Percentiles rank a stretch among this genome's conserved stretches.
Conservation (phyloP, 2,888 invertebrate genomes). For the Limenitis camilla region DNA sequence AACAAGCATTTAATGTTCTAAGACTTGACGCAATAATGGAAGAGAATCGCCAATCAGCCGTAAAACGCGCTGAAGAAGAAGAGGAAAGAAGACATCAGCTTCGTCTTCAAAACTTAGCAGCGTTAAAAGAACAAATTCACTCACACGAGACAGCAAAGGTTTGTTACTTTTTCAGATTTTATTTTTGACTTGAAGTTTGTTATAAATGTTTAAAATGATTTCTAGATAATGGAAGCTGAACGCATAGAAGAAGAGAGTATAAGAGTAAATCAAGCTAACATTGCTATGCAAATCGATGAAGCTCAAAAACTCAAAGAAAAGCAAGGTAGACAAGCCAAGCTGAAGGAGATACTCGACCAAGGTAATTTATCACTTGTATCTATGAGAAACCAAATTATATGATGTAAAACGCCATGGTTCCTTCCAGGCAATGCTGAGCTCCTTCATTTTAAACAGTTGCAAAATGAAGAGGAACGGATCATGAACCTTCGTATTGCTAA, state of each 20-base stretch:
- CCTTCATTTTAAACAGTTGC: constrained; percentile 75
- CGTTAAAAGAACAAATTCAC: constrained; percentile 65
- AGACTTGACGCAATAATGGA: constrained; percentile 83
- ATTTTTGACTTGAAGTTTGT: no score
- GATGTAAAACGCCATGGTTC: no score
- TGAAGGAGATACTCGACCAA: constrained; percentile 75
- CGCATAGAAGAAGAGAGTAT: constrained; percentile 80
- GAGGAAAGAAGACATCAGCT: constrained; percentile 55
- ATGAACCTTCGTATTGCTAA: constrained; percentile 78
- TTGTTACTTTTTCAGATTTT: background rate
- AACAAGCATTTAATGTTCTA: no score
- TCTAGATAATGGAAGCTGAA: constrained; percentile 76
- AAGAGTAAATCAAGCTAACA: constrained; percentile 75
- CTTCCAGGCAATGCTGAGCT: constrained; percentile 74
- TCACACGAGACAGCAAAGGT: constrained; percentile 63
- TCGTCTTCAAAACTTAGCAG: constrained; percentile 59
- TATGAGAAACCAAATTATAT: no score
- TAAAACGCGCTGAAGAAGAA: constrained; percentile 69
- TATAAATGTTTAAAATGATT: background rate
- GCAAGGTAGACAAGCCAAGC: constrained; percentile 63
- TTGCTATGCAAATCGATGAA: constrained; percentile 78
- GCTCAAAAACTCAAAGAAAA: constrained; percentile 74
- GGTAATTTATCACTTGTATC: constrained; percentile 35
- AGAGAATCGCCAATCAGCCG: constrained; percentile 74
- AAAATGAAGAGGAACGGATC: constrained; percentile 78